Percentiles rank a stretch among this genome's conserved stretches.
These are phyloP conservation scores for Lepeophtheirus salmonis DNA, from an alignment of 1,140 invertebrate genomes.

Conservation along the genomic window DNA sequence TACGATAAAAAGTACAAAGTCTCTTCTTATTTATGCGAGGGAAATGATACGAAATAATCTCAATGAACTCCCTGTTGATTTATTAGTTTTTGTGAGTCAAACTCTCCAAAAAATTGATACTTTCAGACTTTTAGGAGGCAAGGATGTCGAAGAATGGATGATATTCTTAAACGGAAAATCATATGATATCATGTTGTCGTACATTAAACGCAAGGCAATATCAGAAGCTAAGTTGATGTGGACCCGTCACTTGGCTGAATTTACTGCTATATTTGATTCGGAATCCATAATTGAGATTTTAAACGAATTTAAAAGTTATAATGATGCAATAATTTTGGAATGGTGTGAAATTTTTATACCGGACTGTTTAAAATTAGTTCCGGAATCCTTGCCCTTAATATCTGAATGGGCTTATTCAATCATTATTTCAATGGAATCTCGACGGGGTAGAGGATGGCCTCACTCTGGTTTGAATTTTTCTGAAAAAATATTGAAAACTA, in stretches of 20 bases:
- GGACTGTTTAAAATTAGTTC: neutral
- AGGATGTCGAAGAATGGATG: neutral
- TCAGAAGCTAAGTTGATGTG: neutral
- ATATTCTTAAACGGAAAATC: neutral
- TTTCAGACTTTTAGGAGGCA: neutral
- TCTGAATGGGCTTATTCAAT: neutral
- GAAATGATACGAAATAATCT: constrained; percentile 7
- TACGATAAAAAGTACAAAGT: constrained; percentile 9
- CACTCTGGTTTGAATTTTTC: neutral
- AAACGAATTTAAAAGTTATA: neutral
- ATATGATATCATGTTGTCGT: neutral
- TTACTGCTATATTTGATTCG: neutral
- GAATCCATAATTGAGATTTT: neutral
- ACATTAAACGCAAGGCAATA: neutral
- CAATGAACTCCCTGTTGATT: neutral
- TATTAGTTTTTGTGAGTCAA: neutral
- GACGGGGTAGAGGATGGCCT: neutral
- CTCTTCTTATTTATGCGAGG: constrained; percentile 13
- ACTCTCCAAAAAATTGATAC: constrained; percentile 3
- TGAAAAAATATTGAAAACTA: neutral
- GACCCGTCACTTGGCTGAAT: neutral
- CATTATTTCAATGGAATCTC: neutral
- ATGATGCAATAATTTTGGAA: neutral
- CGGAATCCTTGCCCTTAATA: neutral
- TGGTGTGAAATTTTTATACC: neutral